Base-by-base conservation (phyloP, 37 sponge, comb jelly and placozoan genomes). In the Mnemiopsis leidyi region DNA sequence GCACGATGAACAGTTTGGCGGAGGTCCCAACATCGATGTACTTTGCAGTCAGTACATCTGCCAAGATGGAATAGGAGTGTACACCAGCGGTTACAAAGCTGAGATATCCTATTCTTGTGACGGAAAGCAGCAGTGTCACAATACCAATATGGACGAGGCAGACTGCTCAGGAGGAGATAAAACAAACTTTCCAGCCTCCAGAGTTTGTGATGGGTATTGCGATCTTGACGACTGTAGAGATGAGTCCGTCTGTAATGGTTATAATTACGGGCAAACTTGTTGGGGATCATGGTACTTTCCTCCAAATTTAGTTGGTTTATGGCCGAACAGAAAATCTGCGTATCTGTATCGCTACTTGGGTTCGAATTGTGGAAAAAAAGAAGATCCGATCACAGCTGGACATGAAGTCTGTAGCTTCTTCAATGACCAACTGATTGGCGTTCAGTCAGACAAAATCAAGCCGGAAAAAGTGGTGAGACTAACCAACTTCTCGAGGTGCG, bases 81-180 rank as follows among this genome's bases (percentile, higher is more conserved):
- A 33, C 79, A 77, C 79, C 21, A 77, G 79, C 18, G 32, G 79
- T 3, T 77, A 77, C 79, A 77, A 31, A 3, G 79, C 79, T 34
- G 79, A 77, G 18, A 13, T 31, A 21, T 31, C 79, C 36, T 77
- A 77, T 36, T 77, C 79, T 3, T 77, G 79, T 36, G 33, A 77
- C 35, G 36, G 36, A 9, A 32, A 77, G 35, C 33, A 32, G 18
- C 36, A 77, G 79, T 77, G 79, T 77, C 9, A 5, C 36, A 77
- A 77, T 36, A 77, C 79, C 1, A 0, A 77, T 5, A 21, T 77
- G 36, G 79, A 77, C 79, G 79, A 77, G 36, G 79, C 79, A 33
- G 7, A 34, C 36, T 77, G 36, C 35, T 21, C 32, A 5, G 35
- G 36, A 32, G 9, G n/a, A 2, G n/a, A 25, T 21, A 3, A 25